Conservation (phyloP, 53 echinoderm and acorn worm genomes). For the Glandiceps talaboti region DNA sequence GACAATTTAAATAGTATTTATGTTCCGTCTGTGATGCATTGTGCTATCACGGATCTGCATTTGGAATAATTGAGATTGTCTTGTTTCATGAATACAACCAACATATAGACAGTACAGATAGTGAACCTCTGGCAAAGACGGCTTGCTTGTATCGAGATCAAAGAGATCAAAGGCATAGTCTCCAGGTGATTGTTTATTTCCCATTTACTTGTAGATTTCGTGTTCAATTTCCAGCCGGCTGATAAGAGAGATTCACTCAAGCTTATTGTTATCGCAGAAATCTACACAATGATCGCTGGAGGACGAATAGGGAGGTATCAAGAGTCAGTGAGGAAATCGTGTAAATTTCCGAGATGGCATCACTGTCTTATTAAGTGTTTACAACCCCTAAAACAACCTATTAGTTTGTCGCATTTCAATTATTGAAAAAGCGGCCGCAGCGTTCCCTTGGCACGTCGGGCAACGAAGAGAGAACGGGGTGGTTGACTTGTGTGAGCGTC, state of each 20-base stretch:
- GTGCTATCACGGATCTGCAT: too few relatives aligned
- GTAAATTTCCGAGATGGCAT: neutral
- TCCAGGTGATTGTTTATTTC: constrained; percentile 8
- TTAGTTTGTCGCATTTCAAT: neutral
- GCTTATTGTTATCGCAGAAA: neutral
- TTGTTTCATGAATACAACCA: too few relatives aligned
- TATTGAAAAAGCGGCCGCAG: neutral
- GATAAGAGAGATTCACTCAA: neutral
- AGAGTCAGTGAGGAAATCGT: neutral
- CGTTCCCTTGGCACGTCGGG: neutral
- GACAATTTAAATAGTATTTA: too few relatives aligned
- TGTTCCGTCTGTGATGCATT: too few relatives aligned
- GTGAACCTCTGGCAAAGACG: too few relatives aligned
- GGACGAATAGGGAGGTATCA: neutral
- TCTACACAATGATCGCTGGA: neutral
- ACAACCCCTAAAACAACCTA: neutral
- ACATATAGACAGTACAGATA: too few relatives aligned
- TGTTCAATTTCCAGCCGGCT: neutral
- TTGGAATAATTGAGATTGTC: too few relatives aligned
- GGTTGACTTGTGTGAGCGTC: neutral
- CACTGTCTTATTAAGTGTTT: neutral
- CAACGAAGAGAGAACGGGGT: neutral
- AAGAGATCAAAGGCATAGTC: too few relatives aligned
- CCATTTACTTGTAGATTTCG: neutral
- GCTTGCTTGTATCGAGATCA: too few relatives aligned